Base-by-base conservation (phyloP, 2,888 invertebrate genomes). In the Drosophila demipolita region DNA sequence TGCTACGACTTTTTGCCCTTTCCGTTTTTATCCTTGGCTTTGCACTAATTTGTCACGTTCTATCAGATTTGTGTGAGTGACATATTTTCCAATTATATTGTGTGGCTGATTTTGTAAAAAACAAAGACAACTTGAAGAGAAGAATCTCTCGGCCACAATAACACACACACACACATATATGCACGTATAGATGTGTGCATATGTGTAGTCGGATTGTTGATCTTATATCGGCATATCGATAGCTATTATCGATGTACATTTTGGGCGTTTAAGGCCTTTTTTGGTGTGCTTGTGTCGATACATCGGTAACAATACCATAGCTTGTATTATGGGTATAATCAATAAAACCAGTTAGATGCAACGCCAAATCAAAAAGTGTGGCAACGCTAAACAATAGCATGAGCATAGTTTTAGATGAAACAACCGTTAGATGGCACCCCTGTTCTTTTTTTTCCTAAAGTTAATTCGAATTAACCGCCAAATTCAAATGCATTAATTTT, bases 221-320 rank as follows among this genome's bases (percentile, higher is more conserved):
- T 77, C 45, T 61, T 66, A n/a, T 78, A 78, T 78, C 77, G 77
- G 67, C 74, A 65, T n/a, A 74, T 77, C 77, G 72, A 65, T 70
- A 36, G 38, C 3, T 26, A 12, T 8, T 1, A 26, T 40, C 54
- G 54, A 15, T 54, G 17, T 26, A 38, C 29, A 23, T 23, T 45
- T 45, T 45, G 45, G 45, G 45, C 20, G 45, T 45, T 23, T 45
- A 23, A 45, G 15, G 20, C 8, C 23, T 3, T 2, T 15, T 23
- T 45, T 45, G 20, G 8, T 15, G 15, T 23, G 23, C 23, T 23
- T 15, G 15, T 20, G 23, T n/a, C 17, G 26, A 29, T 7, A 4
- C 15, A 35, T n/a, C 17, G 35, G 35, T 48, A 45, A 15, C 20
- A 45, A 15, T 2, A 20, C 8, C 7, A 45, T 23, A 15, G 20